A percentile compares a stretch with the other conserved stretches of the same genome.
Evolutionary conservation across 2,113 vertebrate species (phyloP).

Genomic region (Calyptomena viridis): DNA sequence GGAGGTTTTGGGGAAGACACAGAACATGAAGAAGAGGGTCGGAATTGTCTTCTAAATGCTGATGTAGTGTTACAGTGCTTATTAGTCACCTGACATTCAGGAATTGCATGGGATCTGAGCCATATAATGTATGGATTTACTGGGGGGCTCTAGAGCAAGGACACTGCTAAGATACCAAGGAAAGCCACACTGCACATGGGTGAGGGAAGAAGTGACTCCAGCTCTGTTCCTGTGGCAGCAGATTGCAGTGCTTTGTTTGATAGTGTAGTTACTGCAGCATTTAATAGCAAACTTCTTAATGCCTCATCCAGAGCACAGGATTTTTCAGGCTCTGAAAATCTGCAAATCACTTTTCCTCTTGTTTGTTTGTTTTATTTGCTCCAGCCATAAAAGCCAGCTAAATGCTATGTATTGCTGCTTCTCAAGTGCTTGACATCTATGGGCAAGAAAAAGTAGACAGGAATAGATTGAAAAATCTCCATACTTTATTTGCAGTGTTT

Average conservation of each 20-base stretch:
- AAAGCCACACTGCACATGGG: neutral
- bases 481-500: neutral
- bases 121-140: rapidly evolving
- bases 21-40: neutral
- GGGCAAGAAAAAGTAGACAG: neutral
- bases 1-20: neutral
- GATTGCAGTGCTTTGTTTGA: neutral
- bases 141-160: neutral
- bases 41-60: neutral
- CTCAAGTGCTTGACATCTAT: neutral
- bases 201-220: neutral
- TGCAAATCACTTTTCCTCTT: neutral
- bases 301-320: neutral
- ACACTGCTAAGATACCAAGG: neutral
- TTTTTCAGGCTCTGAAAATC: neutral
- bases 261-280: neutral
- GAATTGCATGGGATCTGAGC: neutral
- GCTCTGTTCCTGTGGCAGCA: neutral
- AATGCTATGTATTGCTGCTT: neutral
- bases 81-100: neutral
- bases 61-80: neutral
- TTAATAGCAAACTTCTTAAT: neutral
- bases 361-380: neutral
- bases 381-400: neutral
- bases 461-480: neutral